A percentile compares a stretch with the other conserved stretches of the same genome.
phyloP scores from a whole-genome alignment of 2,888 invertebrate species.

The Sesia bembeciformis region DNA sequence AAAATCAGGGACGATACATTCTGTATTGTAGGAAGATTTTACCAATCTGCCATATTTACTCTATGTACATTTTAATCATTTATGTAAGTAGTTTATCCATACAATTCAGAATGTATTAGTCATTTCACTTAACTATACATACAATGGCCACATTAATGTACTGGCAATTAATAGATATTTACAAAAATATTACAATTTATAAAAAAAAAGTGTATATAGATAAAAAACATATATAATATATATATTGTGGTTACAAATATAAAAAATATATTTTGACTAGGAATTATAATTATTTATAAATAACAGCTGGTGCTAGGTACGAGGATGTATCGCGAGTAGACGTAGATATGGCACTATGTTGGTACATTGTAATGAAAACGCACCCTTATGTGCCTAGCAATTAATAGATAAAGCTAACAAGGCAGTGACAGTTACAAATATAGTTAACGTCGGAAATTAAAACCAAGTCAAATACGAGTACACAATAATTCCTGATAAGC shows the following conservation, averaged over 20 bases:
- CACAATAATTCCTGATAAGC: not conserved
- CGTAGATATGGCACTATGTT: slow-evolving; percentile 58
- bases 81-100: not conserved
- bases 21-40: slow-evolving; percentile 17
- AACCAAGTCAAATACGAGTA: not conserved
- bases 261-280: slow-evolving; percentile 29
- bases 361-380: slow-evolving; percentile 5
- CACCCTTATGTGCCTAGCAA: slow-evolving; percentile 25
- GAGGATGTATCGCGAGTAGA: too few species aligned
- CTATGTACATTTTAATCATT: too few species aligned
- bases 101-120: slow-evolving; percentile 10
- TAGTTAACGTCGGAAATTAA: not conserved
- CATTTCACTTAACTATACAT: slow-evolving; percentile 11
- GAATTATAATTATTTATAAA: slow-evolving; percentile 24
- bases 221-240: slow-evolving; percentile 2
- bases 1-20: slow-evolving; percentile 24
- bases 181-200: slow-evolving; percentile 55
- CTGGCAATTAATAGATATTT: slow-evolving; percentile 49
- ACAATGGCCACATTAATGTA: slow-evolving; percentile 58
- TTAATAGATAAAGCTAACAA: slow-evolving; percentile 38
- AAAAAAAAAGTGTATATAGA: slow-evolving; percentile 25
- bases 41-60: not conserved
- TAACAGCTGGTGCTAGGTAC: too few species aligned
- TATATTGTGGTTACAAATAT: slow-evolving; percentile 1
- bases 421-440: slow-evolving; percentile 39